These are phyloP conservation scores for Cirrhinus molitorella DNA, from an alignment of 2,797 vertebrate genomes.

Conservation along the genomic window DNA sequence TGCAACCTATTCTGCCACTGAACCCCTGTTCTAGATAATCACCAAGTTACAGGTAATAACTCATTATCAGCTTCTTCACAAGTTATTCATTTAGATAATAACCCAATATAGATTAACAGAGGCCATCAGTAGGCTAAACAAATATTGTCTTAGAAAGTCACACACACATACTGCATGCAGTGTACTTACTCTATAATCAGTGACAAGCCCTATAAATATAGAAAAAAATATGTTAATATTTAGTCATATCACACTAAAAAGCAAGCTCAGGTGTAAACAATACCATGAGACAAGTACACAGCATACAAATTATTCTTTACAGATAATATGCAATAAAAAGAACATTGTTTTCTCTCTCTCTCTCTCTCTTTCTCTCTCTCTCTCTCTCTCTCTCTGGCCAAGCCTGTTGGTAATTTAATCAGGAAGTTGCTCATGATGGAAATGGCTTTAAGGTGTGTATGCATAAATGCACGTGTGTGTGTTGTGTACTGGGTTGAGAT, in stretches of 20 bases:
- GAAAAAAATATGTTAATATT: background rate
- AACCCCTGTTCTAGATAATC: background rate
- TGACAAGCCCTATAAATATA: constrained; percentile 81
- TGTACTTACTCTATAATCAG: constrained; percentile 89
- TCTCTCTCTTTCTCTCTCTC: too few species aligned
- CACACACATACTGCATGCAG: background rate
- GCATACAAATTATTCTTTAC: background rate
- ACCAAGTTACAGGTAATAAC: background rate
- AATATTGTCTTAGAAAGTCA: background rate
- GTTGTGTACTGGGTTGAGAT: constrained; percentile 35
- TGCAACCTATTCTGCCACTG: too few species aligned
- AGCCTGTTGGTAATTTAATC: constrained; percentile 24
- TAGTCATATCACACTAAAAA: background rate
- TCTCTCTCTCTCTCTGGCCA: constrained; percentile 53
- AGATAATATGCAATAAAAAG: background rate
- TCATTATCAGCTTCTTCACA: background rate
- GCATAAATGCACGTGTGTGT: background rate
- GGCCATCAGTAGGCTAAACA: background rate
- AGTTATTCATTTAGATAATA: background rate
- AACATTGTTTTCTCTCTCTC: constrained; percentile 57
- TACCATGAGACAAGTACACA: constrained; percentile 37
- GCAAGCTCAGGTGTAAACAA: constrained; percentile 50
- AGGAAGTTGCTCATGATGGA: constrained; percentile 28
- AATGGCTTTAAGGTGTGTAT: constrained; percentile 45
- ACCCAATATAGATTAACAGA: background rate